phyloP scores from a whole-genome alignment of 1,140 invertebrate species.

The Trinorchestia longiramus region DNA sequence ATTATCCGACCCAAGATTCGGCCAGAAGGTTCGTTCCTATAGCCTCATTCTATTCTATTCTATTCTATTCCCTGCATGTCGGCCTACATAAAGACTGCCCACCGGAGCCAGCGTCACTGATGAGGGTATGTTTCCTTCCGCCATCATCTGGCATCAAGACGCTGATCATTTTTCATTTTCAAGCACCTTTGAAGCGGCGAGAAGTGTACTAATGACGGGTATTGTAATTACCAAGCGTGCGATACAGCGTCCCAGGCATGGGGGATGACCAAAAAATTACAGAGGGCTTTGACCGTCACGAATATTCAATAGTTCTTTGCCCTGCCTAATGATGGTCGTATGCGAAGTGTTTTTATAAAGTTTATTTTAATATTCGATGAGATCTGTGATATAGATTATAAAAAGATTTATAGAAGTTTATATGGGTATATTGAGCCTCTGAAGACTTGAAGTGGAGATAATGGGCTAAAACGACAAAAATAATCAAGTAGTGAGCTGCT shows the following conservation, averaged over 20 bases:
- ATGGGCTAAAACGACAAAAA: neutral
- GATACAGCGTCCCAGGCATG: neutral
- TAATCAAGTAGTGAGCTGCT: neutral
- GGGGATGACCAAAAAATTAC: conserved; percentile 14
- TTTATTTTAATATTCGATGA: neutral
- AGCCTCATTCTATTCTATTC: too few relatives aligned
- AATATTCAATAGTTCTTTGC: conserved; percentile 30
- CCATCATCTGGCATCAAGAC: neutral
- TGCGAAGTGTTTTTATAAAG: neutral
- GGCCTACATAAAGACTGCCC: neutral
- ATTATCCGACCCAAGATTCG: too few relatives aligned
- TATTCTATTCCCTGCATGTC: too few relatives aligned
- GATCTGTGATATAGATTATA: neutral
- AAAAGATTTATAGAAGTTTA: neutral
- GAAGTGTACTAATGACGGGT: conserved; percentile 11
- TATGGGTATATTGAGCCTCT: neutral
- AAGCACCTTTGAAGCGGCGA: neutral
- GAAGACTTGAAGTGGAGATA: neutral
- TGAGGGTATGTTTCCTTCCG: neutral
- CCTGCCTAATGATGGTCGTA: neutral
- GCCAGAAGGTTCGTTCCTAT: too few relatives aligned
- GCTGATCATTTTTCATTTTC: neutral
- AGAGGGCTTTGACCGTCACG: conserved; percentile 32
- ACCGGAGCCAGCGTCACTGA: neutral
- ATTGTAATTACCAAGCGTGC: conserved; percentile 33